These are phyloP conservation scores for Stigmatopora argus DNA, from an alignment of 2,113 vertebrate species.

Conservation along the genomic window DNA sequence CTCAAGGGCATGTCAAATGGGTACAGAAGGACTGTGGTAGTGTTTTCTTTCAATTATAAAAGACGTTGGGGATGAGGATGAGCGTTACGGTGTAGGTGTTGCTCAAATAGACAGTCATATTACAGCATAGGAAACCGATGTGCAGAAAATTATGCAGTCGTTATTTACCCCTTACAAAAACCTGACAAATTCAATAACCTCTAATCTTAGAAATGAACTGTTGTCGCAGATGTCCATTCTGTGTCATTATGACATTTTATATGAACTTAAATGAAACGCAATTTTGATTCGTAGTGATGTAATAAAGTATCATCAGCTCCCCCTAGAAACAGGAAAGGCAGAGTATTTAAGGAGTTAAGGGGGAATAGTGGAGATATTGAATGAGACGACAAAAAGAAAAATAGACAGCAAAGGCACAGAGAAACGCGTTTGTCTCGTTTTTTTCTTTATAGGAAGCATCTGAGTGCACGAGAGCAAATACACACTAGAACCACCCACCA, in stretches of 20 bases:
- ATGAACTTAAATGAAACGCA: not conserved
- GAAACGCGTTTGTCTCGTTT: slow-evolving; percentile 55
- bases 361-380: not conserved
- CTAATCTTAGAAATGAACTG: not conserved
- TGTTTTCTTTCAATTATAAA: slow-evolving; percentile 51
- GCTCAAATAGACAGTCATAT: not conserved
- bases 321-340: slow-evolving; percentile 38
- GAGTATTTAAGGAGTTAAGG: slow-evolving; percentile 38
- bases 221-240: not conserved
- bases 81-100: slow-evolving; percentile 2
- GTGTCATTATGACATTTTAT: not conserved
- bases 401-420: slow-evolving; percentile 28
- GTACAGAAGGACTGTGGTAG: slow-evolving; percentile 52
- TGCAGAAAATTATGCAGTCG: not conserved
- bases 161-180: not conserved
- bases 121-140: not conserved
- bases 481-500: slow-evolving; percentile 27
- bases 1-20: slow-evolving; percentile 49
- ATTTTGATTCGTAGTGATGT: slow-evolving; percentile 37
- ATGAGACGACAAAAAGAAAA: slow-evolving; percentile 6
- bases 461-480: slow-evolving; percentile 38
- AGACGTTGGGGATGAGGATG: slow-evolving; percentile 20
- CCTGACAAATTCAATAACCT: not conserved
- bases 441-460: slow-evolving; percentile 54
- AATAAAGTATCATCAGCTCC: slow-evolving; percentile 38